Percentiles rank a stretch among this genome's conserved stretches.
Conservation (phyloP, 2,797 vertebrate genomes). For the Anolis apletophallus region DNA sequence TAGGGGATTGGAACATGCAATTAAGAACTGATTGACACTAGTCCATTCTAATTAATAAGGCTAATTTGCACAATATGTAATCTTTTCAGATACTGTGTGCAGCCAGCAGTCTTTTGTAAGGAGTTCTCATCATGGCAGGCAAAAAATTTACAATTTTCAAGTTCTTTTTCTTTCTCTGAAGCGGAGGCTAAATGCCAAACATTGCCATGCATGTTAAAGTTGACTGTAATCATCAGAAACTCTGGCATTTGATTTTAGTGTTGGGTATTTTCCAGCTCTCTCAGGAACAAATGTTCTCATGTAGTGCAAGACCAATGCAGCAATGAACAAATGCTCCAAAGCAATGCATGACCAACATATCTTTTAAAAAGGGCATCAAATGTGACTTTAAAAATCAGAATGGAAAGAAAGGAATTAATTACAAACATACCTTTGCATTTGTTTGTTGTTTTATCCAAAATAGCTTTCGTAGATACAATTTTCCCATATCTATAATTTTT, state of each 20-base stretch:
- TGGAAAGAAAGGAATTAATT: constrained; percentile 16
- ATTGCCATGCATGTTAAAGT: constrained; percentile 62
- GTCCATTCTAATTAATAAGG: constrained; percentile 79
- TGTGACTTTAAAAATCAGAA: constrained; percentile 49
- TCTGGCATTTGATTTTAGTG: constrained; percentile 58
- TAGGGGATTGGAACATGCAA: constrained; percentile 76
- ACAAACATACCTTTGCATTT: constrained; percentile 95
- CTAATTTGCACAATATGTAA: constrained; percentile 77
- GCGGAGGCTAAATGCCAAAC: constrained; percentile 69
- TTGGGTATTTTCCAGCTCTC: constrained; percentile 61
- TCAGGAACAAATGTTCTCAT: constrained; percentile 41
- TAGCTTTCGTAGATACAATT: constrained; percentile 99
- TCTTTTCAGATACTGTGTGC: constrained; percentile 78
- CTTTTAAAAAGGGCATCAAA: constrained; percentile 25
- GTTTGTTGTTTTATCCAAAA: constrained; percentile 99
- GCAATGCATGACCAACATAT: constrained; percentile 33
- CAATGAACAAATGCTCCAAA: constrained; percentile 38
- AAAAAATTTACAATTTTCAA: constrained; percentile 74
- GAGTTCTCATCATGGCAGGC: constrained; percentile 70
- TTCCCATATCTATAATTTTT: constrained; percentile 91
- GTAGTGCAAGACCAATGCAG: constrained; percentile 47
- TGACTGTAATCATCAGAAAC: constrained; percentile 53
- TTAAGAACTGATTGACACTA: constrained; percentile 81
- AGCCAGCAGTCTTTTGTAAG: constrained; percentile 68
- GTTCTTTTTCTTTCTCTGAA: constrained; percentile 71